A percentile compares a stretch with the other conserved stretches of the same genome.
Conservation (phyloP, 2,888 invertebrate genomes). For the Spilarctia lutea region DNA sequence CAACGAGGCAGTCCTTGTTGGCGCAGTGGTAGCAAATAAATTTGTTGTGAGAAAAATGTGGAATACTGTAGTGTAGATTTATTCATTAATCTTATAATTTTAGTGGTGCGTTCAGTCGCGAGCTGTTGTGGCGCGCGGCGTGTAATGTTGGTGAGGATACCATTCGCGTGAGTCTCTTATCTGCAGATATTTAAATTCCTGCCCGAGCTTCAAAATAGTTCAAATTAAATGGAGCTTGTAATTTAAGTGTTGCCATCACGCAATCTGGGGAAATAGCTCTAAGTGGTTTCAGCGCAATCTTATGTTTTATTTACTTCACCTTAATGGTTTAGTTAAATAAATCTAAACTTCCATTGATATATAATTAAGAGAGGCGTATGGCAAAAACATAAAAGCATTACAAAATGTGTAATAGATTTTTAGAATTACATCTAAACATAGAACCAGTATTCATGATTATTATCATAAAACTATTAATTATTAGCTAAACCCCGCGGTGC, state of each 20-base stretch:
- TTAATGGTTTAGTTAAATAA: conserved; percentile 50
- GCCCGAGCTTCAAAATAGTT: conserved; percentile 79
- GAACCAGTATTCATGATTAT: no score
- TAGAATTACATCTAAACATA: no score
- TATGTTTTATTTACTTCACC: conserved; percentile 70
- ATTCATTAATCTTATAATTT: conserved; percentile 77
- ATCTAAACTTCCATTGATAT: background rate
- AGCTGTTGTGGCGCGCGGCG: conserved; percentile 32
- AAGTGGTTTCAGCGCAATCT: conserved; percentile 78
- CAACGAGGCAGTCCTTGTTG: no score
- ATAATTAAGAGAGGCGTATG: background rate
- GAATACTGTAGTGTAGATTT: conserved; percentile 65
- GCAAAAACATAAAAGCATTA: background rate
- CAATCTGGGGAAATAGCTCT: conserved; percentile 82
- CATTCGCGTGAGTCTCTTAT: conserved; percentile 84
- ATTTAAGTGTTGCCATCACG: conserved; percentile 86
- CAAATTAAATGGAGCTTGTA: conserved; percentile 82
- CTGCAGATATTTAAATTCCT: conserved; percentile 81
- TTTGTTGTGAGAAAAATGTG: conserved; percentile 47
- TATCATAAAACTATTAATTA: background rate
- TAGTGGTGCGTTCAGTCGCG: conserved; percentile 62
- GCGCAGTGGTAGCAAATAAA: conserved; percentile 16
- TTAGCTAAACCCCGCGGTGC: no score
- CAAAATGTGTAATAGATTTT: no score
- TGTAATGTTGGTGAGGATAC: conserved; percentile 41